Evolutionary conservation across 2,888 invertebrate species (phyloP).

Genomic region (Cosmorhoe ocellata): DNA sequence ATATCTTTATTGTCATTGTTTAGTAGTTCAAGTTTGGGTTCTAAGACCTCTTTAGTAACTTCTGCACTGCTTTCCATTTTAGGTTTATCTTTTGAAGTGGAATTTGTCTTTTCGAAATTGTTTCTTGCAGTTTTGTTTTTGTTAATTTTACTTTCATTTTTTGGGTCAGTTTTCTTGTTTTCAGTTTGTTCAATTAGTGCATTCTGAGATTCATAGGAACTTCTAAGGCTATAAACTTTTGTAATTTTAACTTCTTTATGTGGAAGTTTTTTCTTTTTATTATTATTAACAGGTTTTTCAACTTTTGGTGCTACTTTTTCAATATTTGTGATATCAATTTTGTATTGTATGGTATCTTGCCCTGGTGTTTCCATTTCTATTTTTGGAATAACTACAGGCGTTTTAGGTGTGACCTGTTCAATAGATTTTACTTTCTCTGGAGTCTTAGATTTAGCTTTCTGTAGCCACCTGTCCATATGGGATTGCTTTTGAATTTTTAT

Average conservation of each 20-base stretch:
- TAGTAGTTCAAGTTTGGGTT: not conserved
- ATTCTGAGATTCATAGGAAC: slow-evolving; percentile 53
- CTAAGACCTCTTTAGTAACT: not conserved
- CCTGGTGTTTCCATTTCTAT: slow-evolving; percentile 6
- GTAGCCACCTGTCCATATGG: slow-evolving; percentile 78
- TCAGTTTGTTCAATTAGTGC: slow-evolving; percentile 1
- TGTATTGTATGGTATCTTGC: not conserved
- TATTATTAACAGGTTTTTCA: slow-evolving; percentile 35
- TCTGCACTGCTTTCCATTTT: not conserved
- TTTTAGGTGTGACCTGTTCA: slow-evolving; percentile 1
- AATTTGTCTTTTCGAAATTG: not conserved
- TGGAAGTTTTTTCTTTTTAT: slow-evolving; percentile 43
- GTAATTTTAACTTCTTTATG: slow-evolving; percentile 35
- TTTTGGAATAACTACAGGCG: slow-evolving; percentile 2
- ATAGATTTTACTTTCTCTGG: slow-evolving; percentile 56
- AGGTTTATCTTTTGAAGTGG: not conserved
- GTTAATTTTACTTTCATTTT: not conserved
- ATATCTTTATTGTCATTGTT: not conserved
- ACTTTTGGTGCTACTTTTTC: not conserved
- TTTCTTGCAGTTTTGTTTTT: not conserved
- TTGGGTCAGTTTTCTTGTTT: slow-evolving; percentile 1
- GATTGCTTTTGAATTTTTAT: slow-evolving; percentile 74
- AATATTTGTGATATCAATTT: not conserved
- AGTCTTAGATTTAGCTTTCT: slow-evolving; percentile 77
- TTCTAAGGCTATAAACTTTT: slow-evolving; percentile 53